Base-by-base conservation (phyloP, 1,140 invertebrate genomes). In the Eueides isabella region DNA sequence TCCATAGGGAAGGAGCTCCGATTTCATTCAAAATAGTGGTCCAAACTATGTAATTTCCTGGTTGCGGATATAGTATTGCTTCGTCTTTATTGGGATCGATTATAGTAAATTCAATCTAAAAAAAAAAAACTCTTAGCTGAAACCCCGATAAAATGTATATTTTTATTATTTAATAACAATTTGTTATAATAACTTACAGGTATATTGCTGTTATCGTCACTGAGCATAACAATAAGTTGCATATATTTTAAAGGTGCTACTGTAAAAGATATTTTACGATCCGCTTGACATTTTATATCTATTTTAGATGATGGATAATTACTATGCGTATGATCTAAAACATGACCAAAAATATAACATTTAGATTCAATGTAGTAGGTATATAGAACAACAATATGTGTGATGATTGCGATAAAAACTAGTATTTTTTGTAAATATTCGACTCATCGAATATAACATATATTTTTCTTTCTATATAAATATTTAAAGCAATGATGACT, bases 41-140 rank as follows among this genome's bases (percentile, higher is more conserved):
- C 87, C 87, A 89, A 26, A 89, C 33, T 6, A 80, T 86, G 44
- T 84, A 85, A 63, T 82, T 74, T 5, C 71, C 76, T 19, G 66
- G 26, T 6, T 76, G 72, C 23, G 75, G 74, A 26, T 30, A 44
- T 29, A 83, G 72, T 30, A 31, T 29, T 16, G 70, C 71, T 12
- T 70, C 71, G 1, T 67, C 55, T 35, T 76, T 35, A 29, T 67
- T 67, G 28, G 74, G 73, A 30, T 83, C 44, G 41, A 88, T 69
- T 16, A 87, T 23, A n/a, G 41, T 71, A 75, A 82, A 88, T 19
- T 78, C 75, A 41, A 89, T 75, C 88, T 90, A 71, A 69, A 83
- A 84, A 61, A 19, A 41, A 48, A 33, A 55, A 38, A n/a, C n/a
- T n/a, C n/a, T n/a, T n/a, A n/a, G n/a, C n/a, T n/a, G n/a, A n/a